Evolutionary conservation across 2,113 vertebrate genomes (phyloP), one percentile per base, ranked within the genome.

Genomic region (Dolichallabes microphthalmus): DNA sequence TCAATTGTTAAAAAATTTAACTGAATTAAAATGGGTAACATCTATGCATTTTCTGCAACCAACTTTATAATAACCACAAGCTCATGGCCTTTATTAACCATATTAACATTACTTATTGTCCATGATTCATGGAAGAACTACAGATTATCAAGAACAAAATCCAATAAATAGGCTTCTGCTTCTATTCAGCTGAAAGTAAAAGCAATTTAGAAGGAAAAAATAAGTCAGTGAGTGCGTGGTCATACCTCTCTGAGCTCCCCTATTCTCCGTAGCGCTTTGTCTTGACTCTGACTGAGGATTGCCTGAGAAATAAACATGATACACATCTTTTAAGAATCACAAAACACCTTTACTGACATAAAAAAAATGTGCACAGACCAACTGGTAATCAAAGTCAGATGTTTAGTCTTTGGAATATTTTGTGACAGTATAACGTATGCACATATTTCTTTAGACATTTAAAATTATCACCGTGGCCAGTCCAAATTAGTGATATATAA

Each of bases 201-300:
- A 60, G 3, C 55, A 30, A 55, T 19, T 20, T 22, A 53, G 75
- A 52, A 69, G 3, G 32, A 13, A 15, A 45, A 32, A 4, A 19
- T 57, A 53, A 32, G 15, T 30, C 14, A 30, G 27, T 57, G n/a
- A 30, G 74, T 57, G 53, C 12, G n/a, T 12, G n/a, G 39, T 20
- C 53, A 92, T 93, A 98, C 97, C 96, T 99, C 97, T 91, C 96
- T 94, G 58, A 99, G 94, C 88, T 99, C 98, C 85, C 95, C 96
- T 92, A 98, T 97, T 93, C 97, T 96, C 66, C 97, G 96, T 83
- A 99, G 95, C 78, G 98, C 91, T 96, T 98, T 99, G 92, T 98
- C 97, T 91, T 99, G 98, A 94, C 96, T 97, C 93, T 98, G 97
- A 94, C 97, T 97, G 89, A 99, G 94, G 92, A 99, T 96, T 76